phyloP scores from a whole-genome alignment of 2,797 vertebrate species.

The Acanthurus tractus region DNA sequence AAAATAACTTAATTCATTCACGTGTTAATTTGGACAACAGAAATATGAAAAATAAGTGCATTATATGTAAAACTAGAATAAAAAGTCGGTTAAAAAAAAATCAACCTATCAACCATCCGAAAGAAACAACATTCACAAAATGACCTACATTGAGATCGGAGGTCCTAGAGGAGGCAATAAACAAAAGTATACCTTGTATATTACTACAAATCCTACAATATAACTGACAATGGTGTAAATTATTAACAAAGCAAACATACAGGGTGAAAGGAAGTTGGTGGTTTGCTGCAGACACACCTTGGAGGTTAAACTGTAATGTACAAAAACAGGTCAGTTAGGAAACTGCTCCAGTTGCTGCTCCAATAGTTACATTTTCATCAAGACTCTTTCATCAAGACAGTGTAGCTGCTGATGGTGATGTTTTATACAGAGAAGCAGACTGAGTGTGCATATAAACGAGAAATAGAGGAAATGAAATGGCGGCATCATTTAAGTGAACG shows the following conservation, averaged over 20 bases:
- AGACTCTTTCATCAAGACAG: no score
- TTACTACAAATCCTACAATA: slow-evolving; percentile 6
- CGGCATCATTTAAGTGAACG: slow-evolving; percentile 1
- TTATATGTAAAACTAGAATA: not conserved
- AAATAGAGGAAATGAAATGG: slow-evolving; percentile 15
- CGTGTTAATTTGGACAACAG: not conserved
- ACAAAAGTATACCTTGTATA: not conserved
- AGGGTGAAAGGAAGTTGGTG: slow-evolving; percentile 25
- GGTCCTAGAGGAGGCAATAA: not conserved
- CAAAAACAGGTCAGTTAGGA: not conserved
- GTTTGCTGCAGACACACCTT: slow-evolving; percentile 15
- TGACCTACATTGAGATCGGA: not conserved
- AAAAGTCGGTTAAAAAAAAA: not conserved
- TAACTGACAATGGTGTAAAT: slow-evolving; percentile 21
- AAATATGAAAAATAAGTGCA: not conserved
- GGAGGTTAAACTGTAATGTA: slow-evolving; percentile 20
- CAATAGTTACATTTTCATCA: not conserved
- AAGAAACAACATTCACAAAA: slow-evolving; percentile 4
- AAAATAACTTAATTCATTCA: no score
- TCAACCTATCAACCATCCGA: not conserved
- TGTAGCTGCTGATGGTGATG: not conserved
- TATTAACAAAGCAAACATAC: slow-evolving; percentile 24
- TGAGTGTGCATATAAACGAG: not conserved
- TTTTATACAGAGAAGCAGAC: not conserved
- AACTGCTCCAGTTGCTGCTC: not conserved